Conservation (phyloP, 2,888 invertebrate genomes). For the Perizoma flavofasciatum region DNA sequence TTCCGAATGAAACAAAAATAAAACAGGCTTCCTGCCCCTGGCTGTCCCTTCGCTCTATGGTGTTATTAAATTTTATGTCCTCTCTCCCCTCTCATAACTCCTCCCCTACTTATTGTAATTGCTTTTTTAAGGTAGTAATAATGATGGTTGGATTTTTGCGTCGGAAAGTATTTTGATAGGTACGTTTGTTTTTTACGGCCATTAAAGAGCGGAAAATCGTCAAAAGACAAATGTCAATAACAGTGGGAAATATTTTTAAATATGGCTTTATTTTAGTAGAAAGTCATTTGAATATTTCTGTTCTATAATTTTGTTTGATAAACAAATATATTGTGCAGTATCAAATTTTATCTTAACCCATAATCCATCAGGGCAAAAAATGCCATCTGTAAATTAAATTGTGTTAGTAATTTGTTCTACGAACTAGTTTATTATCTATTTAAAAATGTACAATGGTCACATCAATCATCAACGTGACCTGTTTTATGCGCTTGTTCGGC, state of each 20-base stretch:
- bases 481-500: slow-evolving; percentile 8
- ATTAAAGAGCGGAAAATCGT: slow-evolving; percentile 20
- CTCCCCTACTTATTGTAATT: slow-evolving; percentile 56
- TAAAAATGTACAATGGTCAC: too few relatives aligned
- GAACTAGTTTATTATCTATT: too few relatives aligned
- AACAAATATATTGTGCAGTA: too few relatives aligned
- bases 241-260: too few relatives aligned
- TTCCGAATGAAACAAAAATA: slow-evolving; percentile 22
- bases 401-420: too few relatives aligned
- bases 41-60: slow-evolving; percentile 45
- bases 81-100: slow-evolving; percentile 39
- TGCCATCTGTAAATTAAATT: too few relatives aligned
- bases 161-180: slow-evolving; percentile 24
- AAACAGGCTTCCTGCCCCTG: slow-evolving; percentile 39
- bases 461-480: neutral
- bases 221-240: slow-evolving; percentile 16
- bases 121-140: slow-evolving; percentile 54
- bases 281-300: too few relatives aligned
- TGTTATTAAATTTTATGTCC: slow-evolving; percentile 57
- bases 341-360: too few relatives aligned
- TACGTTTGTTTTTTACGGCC: slow-evolving; percentile 25
- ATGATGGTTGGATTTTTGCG: slow-evolving; percentile 38
- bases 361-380: too few relatives aligned
- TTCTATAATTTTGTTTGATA: too few relatives aligned
- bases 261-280: neutral